Base-by-base conservation (phyloP, 2,888 invertebrate species). In the Gymnoscelis rufifasciata region DNA sequence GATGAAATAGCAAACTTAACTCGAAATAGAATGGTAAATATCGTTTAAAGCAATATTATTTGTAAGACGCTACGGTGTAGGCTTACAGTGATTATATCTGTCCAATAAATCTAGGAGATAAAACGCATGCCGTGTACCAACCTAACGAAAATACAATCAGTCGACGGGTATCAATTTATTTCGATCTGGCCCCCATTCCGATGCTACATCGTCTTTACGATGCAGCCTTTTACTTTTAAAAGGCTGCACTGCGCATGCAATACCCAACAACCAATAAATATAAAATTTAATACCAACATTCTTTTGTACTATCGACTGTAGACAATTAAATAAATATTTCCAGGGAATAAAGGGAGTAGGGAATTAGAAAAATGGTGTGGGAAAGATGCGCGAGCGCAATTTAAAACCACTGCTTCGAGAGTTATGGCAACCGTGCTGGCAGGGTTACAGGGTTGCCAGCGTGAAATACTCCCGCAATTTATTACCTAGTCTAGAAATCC, bases 31-130 rank as follows among this genome's bases (percentile, higher is more conserved):
- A 43, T 36, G 11, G 35, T 24, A 26, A 38, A 23, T 38, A 39
- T 33, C 26, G 27, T 41, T 41, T 41, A 31, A 47, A 42, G 42
- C 30, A 30, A 42, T 38, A 47, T 28, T 44, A 42, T 50, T 36
- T 30, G 45, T 42, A 38, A 43, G 43, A 15, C 13, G 44, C 27
- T 41, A 33, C 63, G 65, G 67, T 66, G 72, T 73, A 74, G 71
- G 70, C 74, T 74, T 71, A 74, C 74, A 69, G 59, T 71, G 83
- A 83, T 83, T 62, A 68, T 80, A 86, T 87, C 86, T 74, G 66
- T 61, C 71, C 72, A 83, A 86, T 86, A 87, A 84, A 84, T 87
- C 77, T 78, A 71, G 64, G 72, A 83, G 83, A 84, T 84, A 80
- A 66, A 67, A 68, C 70, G 66, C 60, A 45, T 41, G 45, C 45